phyloP scores from a whole-genome alignment of 2,797 vertebrate species.

The Alcedo quadribrachys region DNA sequence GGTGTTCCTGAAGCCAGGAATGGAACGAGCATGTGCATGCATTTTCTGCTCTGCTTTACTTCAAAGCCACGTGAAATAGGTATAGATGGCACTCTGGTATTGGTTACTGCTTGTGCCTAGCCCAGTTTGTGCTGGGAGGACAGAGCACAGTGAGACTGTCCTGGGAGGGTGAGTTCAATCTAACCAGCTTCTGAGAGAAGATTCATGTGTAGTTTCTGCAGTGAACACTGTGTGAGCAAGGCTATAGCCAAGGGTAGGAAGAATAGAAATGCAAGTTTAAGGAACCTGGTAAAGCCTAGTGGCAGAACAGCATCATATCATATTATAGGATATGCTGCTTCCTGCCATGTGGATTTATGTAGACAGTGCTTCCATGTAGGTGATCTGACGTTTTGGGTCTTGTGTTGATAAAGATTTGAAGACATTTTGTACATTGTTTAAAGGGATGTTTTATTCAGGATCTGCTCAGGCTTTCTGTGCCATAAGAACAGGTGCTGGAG shows the following conservation, averaged over 20 bases:
- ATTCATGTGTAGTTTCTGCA: background rate
- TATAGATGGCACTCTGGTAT: conserved; percentile 19
- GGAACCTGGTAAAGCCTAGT: background rate
- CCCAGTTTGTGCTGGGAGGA: rapidly evolving
- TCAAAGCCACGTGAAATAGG: background rate
- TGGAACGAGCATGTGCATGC: rapidly evolving
- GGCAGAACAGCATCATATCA: background rate
- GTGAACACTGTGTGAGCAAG: rapidly evolving
- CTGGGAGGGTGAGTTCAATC: background rate
- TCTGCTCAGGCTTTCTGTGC: background rate
- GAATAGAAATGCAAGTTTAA: background rate
- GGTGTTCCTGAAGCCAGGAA: rapidly evolving
- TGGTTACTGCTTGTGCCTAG: background rate
- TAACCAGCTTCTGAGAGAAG: background rate
- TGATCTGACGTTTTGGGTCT: background rate
- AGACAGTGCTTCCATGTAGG: rapidly evolving
- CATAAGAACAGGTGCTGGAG: background rate
- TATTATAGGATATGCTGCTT: background rate
- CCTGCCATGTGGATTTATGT: background rate
- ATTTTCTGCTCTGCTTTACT: background rate
- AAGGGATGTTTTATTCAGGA: background rate
- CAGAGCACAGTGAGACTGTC: background rate
- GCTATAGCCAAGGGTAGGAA: background rate
- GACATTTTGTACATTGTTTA: background rate
- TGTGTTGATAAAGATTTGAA: background rate